These are phyloP conservation scores for Buteo buteo DNA, from an alignment of 2,113 vertebrate species.

Conservation along the genomic window DNA sequence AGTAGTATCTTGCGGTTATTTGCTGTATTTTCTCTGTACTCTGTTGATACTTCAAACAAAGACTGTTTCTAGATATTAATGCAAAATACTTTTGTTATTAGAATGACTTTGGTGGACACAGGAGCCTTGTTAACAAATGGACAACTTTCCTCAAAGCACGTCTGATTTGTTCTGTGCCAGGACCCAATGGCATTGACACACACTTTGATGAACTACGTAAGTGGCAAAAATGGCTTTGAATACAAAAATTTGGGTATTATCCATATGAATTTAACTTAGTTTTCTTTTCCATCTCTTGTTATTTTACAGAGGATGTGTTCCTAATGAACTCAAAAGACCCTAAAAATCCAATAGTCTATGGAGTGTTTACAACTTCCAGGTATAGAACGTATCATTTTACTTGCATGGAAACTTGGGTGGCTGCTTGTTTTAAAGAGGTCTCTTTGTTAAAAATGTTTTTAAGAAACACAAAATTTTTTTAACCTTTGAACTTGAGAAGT, in stretches of 20 bases:
- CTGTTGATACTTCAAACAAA: neutral
- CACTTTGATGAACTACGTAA: conserved; percentile 98
- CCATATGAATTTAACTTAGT: neutral
- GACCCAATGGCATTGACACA: conserved; percentile 95
- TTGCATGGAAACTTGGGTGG: neutral
- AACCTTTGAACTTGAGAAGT: conserved; percentile 44
- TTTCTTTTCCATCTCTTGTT: neutral
- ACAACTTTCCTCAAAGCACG: conserved; percentile 97
- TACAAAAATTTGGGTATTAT: neutral
- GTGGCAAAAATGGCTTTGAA: conserved; percentile 48
- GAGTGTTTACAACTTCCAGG: conserved; percentile 97
- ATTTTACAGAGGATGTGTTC: conserved; percentile 90
- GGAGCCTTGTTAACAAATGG: conserved; percentile 98
- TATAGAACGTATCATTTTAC: conserved; percentile 61
- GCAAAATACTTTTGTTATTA: conserved; percentile 57
- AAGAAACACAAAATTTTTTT: conserved; percentile 12
- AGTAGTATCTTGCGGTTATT: neutral
- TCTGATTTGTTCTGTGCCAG: conserved; percentile 93
- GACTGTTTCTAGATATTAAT: neutral
- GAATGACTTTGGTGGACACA: conserved; percentile 97
- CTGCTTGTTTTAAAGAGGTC: neutral
- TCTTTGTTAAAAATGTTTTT: conserved; percentile 34
- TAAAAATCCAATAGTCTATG: conserved; percentile 94
- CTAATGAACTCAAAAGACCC: conserved; percentile 96
- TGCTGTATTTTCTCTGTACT: neutral